A percentile compares a stretch with the other conserved stretches of the same genome.
Conservation (phyloP, 2,888 invertebrate species). For the Amiota minor region DNA sequence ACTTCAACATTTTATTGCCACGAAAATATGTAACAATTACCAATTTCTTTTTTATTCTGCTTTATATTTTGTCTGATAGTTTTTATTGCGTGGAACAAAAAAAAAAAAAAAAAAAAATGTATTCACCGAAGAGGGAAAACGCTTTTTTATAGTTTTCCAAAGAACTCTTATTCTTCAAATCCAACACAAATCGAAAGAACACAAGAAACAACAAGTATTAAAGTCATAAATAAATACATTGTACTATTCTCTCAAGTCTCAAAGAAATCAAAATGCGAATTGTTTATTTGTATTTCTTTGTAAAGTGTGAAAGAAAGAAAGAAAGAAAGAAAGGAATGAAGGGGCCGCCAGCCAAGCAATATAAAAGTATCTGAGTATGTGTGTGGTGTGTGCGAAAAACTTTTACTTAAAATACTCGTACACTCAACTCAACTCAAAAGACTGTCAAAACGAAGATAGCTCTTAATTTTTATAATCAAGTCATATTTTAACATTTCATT, state of each 20-base stretch:
- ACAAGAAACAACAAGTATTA: conserved; percentile 16
- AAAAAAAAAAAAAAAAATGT: conserved; percentile 4
- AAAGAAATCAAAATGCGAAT: conserved; percentile 22
- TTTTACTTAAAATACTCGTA: not conserved
- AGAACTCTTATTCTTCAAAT: not conserved
- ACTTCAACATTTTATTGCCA: conserved; percentile 17
- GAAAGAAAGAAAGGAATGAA: not conserved
- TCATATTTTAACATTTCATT: conserved; percentile 24
- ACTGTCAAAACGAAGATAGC: conserved; percentile 24
- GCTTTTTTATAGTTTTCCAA: conserved; percentile 27
- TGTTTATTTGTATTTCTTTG: too few species aligned
- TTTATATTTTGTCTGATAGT: not conserved
- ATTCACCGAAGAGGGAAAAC: not conserved
- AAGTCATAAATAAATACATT: conserved; percentile 29
- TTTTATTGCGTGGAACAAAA: conserved; percentile 10
- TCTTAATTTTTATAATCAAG: conserved; percentile 31
- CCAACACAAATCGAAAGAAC: not conserved
- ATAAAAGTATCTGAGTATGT: too few species aligned
- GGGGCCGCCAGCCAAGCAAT: too few species aligned
- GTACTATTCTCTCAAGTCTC: conserved; percentile 1
- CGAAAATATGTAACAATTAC: conserved; percentile 31
- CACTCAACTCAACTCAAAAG: not conserved
- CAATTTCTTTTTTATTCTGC: conserved; percentile 1
- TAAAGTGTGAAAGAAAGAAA: too few species aligned
- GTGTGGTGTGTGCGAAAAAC: not conserved